phyloP scores from a whole-genome alignment of 2,888 invertebrate species.

The Pyrgus malvae region DNA sequence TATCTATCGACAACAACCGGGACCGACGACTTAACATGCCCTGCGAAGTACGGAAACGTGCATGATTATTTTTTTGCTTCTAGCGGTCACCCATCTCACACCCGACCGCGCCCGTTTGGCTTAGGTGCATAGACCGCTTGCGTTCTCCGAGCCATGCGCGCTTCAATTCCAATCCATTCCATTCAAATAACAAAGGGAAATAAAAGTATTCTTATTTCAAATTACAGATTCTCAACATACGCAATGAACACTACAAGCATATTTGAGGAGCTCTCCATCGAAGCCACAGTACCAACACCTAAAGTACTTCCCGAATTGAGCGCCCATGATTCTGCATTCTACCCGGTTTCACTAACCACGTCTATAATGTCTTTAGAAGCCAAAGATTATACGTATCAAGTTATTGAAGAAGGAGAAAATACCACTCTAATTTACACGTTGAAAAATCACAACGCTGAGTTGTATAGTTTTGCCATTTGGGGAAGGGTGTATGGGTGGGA shows the following conservation, averaged over 20 bases:
- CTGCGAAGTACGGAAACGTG: too few species aligned
- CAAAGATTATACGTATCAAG: slow-evolving; percentile 49
- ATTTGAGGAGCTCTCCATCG: slow-evolving; percentile 71
- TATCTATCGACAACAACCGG: too few species aligned
- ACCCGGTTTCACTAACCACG: slow-evolving; percentile 72
- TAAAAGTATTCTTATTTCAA: background rate
- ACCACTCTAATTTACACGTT: slow-evolving; percentile 47
- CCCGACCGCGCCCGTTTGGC: too few species aligned
- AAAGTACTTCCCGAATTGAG: slow-evolving; percentile 39
- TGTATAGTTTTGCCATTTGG: slow-evolving; percentile 78
- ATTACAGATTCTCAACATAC: slow-evolving; percentile 56
- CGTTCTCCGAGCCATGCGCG: too few species aligned
- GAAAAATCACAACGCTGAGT: slow-evolving; percentile 44
- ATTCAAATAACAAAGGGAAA: too few species aligned
- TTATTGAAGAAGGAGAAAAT: slow-evolving; percentile 28
- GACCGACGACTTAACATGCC: too few species aligned
- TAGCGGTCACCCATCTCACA: too few species aligned
- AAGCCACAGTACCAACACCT: slow-evolving; percentile 65
- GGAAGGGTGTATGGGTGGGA: slow-evolving; percentile 76
- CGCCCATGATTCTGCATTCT: slow-evolving; percentile 60
- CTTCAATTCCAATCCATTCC: too few species aligned
- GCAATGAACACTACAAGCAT: slow-evolving; percentile 55
- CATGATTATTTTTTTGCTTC: too few species aligned
- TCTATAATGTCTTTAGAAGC: slow-evolving; percentile 74
- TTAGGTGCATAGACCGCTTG: too few species aligned